phyloP scores from a whole-genome alignment of 2,113 vertebrate species.

The Zapus hudsonius region DNA sequence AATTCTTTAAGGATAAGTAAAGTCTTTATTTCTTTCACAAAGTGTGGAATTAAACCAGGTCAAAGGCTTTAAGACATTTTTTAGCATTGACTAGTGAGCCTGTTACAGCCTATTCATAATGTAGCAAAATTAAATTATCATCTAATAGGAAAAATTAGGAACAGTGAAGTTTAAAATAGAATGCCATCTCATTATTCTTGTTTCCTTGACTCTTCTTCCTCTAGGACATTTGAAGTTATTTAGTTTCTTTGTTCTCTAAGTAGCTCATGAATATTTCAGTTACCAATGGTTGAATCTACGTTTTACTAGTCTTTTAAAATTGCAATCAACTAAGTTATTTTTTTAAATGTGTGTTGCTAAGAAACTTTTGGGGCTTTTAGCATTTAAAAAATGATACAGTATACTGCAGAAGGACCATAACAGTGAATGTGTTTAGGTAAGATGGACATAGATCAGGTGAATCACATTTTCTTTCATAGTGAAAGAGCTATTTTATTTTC shows the following conservation, averaged over 20 bases:
- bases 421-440: slow-evolving; percentile 5
- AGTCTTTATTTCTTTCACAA: not conserved
- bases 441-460: not conserved
- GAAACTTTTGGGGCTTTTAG: slow-evolving; percentile 51
- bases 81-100: slow-evolving; percentile 48
- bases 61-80: slow-evolving; percentile 50
- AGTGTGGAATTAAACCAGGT: slow-evolving; percentile 49
- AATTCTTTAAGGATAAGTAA: slow-evolving; percentile 3
- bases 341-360: slow-evolving; percentile 66
- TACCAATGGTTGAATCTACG: slow-evolving; percentile 83
- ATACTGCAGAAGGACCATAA: not conserved
- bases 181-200: slow-evolving; percentile 74
- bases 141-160: slow-evolving; percentile 66
- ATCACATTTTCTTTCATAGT: slow-evolving; percentile 2
- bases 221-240: slow-evolving; percentile 82
- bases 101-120: slow-evolving; percentile 69
- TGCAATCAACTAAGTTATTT: slow-evolving; percentile 81
- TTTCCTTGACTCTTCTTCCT: slow-evolving; percentile 82
- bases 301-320: slow-evolving; percentile 84
- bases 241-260: slow-evolving; percentile 84
- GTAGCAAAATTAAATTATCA: slow-evolving; percentile 68
- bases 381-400: not conserved
- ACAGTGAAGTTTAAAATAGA: slow-evolving; percentile 81
- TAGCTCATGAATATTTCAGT: slow-evolving; percentile 87
- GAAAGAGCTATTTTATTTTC: not conserved